phyloP scores from a whole-genome alignment of 2,888 invertebrate genomes.

The Allolobophora icterica region DNA sequence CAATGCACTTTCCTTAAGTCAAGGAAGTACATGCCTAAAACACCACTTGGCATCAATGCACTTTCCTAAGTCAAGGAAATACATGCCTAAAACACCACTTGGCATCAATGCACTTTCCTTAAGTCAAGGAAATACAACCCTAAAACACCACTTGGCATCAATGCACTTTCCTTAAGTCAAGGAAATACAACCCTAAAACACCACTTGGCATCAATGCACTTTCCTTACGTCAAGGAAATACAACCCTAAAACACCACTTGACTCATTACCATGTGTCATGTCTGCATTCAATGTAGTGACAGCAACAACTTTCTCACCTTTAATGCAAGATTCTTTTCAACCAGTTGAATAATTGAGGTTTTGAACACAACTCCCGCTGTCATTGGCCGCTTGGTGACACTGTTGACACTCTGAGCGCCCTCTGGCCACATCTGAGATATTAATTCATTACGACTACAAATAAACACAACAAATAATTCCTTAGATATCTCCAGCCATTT shows the following conservation, averaged over 20 bases:
- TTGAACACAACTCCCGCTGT: conserved; percentile 95
- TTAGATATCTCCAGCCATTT: neutral
- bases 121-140: too few species aligned
- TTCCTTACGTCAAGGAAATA: too few species aligned
- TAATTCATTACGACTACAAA: conserved; percentile 75
- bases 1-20: too few species aligned
- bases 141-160: neutral
- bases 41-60: neutral
- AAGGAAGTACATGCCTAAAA: too few species aligned
- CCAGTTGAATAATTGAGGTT: conserved; percentile 88
- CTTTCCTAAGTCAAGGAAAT: neutral
- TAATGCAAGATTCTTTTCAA: conserved; percentile 78
- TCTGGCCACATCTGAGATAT: conserved; percentile 94
- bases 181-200: neutral
- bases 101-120: neutral
- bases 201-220: neutral
- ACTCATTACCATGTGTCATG: neutral
- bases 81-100: neutral
- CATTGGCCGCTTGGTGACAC: conserved; percentile 87
- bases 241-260: too few species aligned
- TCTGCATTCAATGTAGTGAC: neutral
- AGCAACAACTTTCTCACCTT: conserved; percentile 69
- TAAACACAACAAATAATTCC: neutral
- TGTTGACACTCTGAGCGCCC: conserved; percentile 85
- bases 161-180: neutral